Conservation (phyloP, 1,140 invertebrate genomes). For the Tyrophagus putrescentiae region DNA sequence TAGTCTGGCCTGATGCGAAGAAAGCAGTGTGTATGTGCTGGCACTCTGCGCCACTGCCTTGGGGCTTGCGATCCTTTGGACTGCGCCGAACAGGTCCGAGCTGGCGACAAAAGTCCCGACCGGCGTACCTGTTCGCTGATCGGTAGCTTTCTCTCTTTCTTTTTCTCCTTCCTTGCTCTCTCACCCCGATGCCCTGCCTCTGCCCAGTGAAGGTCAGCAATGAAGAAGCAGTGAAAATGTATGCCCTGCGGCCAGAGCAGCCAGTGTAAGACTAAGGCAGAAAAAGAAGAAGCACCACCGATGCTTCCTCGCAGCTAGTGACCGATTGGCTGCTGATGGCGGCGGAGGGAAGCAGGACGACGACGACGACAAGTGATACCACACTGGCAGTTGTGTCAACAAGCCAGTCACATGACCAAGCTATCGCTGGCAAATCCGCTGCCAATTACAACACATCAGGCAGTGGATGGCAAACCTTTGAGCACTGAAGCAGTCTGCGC, state of each 20-base stretch:
- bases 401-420: neutral
- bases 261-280: too few species aligned
- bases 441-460: neutral
- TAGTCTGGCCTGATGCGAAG: too few species aligned
- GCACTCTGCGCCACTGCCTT: neutral
- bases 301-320: neutral
- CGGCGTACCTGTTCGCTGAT: neutral
- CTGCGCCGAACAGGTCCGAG: neutral
- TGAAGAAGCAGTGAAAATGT: too few species aligned
- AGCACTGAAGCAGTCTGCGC: too few species aligned
- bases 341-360: too few species aligned
- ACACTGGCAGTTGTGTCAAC: neutral
- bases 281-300: too few species aligned
- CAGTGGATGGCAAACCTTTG: too few species aligned
- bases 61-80: neutral
- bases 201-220: neutral
- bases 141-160: too few species aligned
- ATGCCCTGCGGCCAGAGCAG: neutral
- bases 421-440: slow-evolving; percentile 1
- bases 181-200: neutral
- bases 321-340: neutral
- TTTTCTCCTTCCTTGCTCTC: neutral
- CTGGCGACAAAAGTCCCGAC: neutral
- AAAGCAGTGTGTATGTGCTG: too few species aligned
- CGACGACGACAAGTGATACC: too few species aligned